Evolutionary conservation across 37 sponge, comb jelly and placozoan species (phyloP).

Genomic region (Hormiphora californensis): DNA sequence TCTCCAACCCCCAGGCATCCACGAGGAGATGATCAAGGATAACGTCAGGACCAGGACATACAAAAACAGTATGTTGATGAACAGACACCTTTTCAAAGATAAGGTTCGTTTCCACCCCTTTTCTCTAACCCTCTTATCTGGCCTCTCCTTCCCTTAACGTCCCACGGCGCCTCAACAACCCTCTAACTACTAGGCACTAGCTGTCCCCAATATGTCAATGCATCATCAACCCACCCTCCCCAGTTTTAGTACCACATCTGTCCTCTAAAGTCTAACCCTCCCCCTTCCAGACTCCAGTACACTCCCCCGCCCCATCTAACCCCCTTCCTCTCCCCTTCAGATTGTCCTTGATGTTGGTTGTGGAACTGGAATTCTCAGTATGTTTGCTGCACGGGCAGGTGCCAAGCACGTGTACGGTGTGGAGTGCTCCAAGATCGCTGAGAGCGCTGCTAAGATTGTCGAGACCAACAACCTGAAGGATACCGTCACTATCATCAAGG

Average conservation of each 20-base stretch:
- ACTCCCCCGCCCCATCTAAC: not conserved
- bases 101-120: constrained; percentile 57
- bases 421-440: constrained; percentile 53
- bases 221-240: no score
- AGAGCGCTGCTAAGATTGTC: constrained; percentile 46
- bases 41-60: constrained; percentile 89
- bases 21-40: constrained; percentile 98
- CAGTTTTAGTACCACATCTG: no score
- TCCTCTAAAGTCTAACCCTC: no score
- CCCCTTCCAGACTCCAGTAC: no score
- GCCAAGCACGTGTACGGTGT: constrained; percentile 86
- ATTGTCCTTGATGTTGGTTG: constrained; percentile 91
- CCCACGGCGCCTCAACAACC: no score
- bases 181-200: no score
- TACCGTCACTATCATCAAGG: constrained; percentile 31
- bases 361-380: constrained; percentile 93
- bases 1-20: constrained; percentile 62
- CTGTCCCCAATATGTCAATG: no score
- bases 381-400: constrained; percentile 90
- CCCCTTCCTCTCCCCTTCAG: not conserved
- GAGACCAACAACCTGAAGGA: constrained; percentile 27
- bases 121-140: not conserved
- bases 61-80: constrained; percentile 86
- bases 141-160: not conserved
- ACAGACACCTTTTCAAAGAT: constrained; percentile 89